Evolutionary conservation across 2,888 invertebrate species (phyloP), one percentile per base, ranked within the genome.

Genomic region (Yponomeuta sedellus): DNA sequence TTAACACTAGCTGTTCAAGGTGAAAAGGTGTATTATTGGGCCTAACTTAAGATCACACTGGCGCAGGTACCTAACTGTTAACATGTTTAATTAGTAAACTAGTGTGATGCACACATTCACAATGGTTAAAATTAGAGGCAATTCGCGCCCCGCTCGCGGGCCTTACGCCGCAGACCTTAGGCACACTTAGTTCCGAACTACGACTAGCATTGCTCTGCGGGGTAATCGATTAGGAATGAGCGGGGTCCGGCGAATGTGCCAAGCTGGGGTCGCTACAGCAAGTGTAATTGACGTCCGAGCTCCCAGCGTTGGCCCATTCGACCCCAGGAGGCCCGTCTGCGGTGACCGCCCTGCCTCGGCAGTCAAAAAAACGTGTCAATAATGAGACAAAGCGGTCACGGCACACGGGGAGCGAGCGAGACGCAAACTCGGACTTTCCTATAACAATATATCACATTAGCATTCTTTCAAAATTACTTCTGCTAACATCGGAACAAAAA

Each of bases 21-120:
- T 80, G 85, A 79, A 78, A 77, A 75, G 75, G 85, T 79, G 77
- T 77, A 80, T 78, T 76, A 76, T 72, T 73, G 69, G 70, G 67
- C 58, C 72, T 73, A 72, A 74, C 75, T 39, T 71, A 71, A 75
- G 73, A 76, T 77, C 75, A 75, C 77, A 77, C 78, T 75, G 81
- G 80, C 80, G 75, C 79, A 75, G 77, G 77, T 78, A 75, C 74
- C 16, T n/a, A 22, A 59, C 73, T 74, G 77, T 78, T 75, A 73
- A 76, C 77, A 76, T 71, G 75, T 75, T 74, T 74, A 74, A 74
- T 71, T 73, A 72, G 64, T 68, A 22, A 68, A 61, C 69, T 67
- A 68, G 64, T 72, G 74, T 74, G 71, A 70, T 73, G 68, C 74
- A 67, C 66, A 71, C 74, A 20, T 59, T 59, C 25, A 59, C 19